Evolutionary conservation across 2,888 invertebrate species (phyloP).

Genomic region (Anthophora plumipes): DNA sequence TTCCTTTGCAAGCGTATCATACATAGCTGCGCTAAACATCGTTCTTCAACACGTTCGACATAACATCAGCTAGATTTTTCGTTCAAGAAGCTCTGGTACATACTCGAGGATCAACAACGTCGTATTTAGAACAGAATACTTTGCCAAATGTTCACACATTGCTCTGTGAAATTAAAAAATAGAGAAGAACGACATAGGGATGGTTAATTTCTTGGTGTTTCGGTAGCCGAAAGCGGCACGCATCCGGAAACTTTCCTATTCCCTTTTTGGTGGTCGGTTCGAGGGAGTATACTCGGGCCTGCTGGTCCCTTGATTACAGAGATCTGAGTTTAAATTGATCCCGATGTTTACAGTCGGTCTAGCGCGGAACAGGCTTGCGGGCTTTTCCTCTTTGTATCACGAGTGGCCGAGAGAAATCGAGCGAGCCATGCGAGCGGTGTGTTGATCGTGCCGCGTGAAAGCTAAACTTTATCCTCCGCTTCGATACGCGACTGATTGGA

Average conservation of each 20-base stretch:
- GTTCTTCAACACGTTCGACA: too few species aligned
- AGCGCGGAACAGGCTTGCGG: constrained; percentile 51
- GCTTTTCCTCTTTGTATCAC: constrained; percentile 39
- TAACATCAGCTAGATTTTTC: too few species aligned
- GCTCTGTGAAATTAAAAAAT: not conserved
- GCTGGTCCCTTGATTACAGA: constrained; percentile 82
- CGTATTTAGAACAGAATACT: too few species aligned
- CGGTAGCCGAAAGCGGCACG: constrained; percentile 3
- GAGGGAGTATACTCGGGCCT: constrained; percentile 64
- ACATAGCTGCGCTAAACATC: too few species aligned
- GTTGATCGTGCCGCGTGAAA: constrained; percentile 36
- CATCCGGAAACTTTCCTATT: constrained; percentile 65
- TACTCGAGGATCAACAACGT: too few species aligned
- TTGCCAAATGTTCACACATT: too few species aligned
- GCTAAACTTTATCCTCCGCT: constrained; percentile 26
- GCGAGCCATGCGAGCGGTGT: not conserved
- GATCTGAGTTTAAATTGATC: constrained; percentile 83
- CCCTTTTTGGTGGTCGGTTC: constrained; percentile 63
- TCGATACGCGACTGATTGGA: constrained; percentile 17
- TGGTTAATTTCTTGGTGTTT: constrained; percentile 53
- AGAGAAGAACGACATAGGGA: not conserved
- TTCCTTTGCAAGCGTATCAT: too few species aligned
- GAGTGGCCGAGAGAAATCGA: constrained; percentile 10
- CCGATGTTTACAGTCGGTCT: constrained; percentile 76
- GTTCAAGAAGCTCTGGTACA: too few species aligned